phyloP scores from a whole-genome alignment of 2,888 invertebrate genomes.

The Amaurobius ferox region DNA sequence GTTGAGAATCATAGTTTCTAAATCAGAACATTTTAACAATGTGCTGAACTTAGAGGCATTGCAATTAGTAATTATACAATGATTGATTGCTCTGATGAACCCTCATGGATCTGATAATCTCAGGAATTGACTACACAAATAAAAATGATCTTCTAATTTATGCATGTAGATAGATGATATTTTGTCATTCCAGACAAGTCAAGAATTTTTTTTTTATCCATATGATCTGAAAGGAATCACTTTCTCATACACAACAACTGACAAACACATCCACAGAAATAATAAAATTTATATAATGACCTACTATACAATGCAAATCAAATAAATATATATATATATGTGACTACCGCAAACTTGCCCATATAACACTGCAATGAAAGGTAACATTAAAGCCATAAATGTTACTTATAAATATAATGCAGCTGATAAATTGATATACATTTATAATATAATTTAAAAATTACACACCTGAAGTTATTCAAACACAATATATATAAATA shows the following conservation, averaged over 20 bases:
- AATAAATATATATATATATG: slow-evolving; percentile 67
- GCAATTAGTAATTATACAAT: no score
- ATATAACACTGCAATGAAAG: slow-evolving; percentile 43
- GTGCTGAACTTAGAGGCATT: no score
- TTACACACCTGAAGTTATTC: not conserved
- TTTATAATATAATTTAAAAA: not conserved
- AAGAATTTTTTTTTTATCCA: not conserved
- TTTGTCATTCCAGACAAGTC: slow-evolving; percentile 13
- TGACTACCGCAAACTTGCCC: slow-evolving; percentile 64
- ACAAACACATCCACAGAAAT: slow-evolving; percentile 53
- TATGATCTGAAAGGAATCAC: slow-evolving; percentile 16
- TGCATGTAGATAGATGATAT: slow-evolving; percentile 47
- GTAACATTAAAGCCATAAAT: slow-evolving; percentile 46
- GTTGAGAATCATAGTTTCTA: no score
- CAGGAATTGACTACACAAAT: slow-evolving; percentile 69
- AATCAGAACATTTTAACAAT: no score
- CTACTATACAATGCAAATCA: slow-evolving; percentile 72
- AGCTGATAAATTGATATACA: slow-evolving; percentile 8
- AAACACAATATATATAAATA: slow-evolving; percentile 10
- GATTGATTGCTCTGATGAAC: not conserved
- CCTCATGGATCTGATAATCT: not conserved
- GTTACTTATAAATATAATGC: slow-evolving; percentile 21
- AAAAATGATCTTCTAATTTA: slow-evolving; percentile 59
- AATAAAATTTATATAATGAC: slow-evolving; percentile 66
- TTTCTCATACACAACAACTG: slow-evolving; percentile 50